A percentile compares a stretch with the other conserved stretches of the same genome.
Conservation (phyloP, 2,797 vertebrate species). For the Clarias pachynema region DNA sequence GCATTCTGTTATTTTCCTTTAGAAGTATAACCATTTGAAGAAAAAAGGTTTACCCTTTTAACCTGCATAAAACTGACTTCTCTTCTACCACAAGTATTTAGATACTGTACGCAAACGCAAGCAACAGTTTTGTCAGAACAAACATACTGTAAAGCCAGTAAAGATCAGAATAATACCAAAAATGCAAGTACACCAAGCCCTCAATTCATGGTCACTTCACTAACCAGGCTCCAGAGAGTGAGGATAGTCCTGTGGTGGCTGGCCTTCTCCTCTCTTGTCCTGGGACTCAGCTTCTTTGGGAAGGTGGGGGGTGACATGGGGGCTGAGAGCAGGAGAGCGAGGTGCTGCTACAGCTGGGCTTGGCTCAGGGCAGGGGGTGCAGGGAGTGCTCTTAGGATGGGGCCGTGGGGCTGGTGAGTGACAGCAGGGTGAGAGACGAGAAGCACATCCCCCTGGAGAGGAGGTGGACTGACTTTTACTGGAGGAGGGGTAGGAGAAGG, state of each 20-base stretch:
- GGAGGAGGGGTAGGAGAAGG: slow-evolving; percentile 83
- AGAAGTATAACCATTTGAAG: slow-evolving; percentile 30
- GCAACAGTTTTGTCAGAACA: not conserved
- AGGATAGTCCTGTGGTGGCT: slow-evolving; percentile 81
- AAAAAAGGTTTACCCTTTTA: slow-evolving; percentile 13
- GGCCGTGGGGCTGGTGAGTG: slow-evolving; percentile 82
- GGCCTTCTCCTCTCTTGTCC: slow-evolving; percentile 82
- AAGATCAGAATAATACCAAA: not conserved
- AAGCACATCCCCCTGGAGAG: slow-evolving; percentile 75
- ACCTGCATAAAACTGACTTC: slow-evolving; percentile 7
- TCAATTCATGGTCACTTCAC: slow-evolving; percentile 37
- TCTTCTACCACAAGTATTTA: slow-evolving; percentile 4
- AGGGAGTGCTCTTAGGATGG: slow-evolving; percentile 79
- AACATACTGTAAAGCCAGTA: not conserved
- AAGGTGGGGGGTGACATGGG: slow-evolving; percentile 79
- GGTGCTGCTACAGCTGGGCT: slow-evolving; percentile 81
- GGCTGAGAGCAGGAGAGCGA: slow-evolving; percentile 82
- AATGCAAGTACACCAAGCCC: not conserved
- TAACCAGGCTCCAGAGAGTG: slow-evolving; percentile 88
- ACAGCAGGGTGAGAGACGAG: slow-evolving; percentile 88
- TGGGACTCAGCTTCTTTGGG: slow-evolving; percentile 79
- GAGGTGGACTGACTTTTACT: slow-evolving; percentile 73
- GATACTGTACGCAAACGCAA: not conserved
- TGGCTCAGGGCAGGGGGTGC: slow-evolving; percentile 74
- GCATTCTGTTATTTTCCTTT: slow-evolving; percentile 34